phyloP scores from a whole-genome alignment of 2,113 vertebrate species.

The Rafetus swinhoei region DNA sequence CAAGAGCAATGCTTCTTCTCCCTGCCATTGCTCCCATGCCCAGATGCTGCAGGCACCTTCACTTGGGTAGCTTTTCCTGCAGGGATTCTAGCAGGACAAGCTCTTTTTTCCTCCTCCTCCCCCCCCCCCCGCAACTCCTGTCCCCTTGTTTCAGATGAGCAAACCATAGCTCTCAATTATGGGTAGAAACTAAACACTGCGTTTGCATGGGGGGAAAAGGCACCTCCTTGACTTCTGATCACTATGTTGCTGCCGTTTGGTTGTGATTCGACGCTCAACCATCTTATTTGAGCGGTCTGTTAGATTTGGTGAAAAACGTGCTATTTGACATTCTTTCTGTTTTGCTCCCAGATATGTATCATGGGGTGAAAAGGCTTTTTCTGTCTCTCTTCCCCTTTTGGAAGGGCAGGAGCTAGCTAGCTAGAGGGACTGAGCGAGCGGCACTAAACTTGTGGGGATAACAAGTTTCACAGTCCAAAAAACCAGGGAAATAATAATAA shows the following conservation, averaged over 20 bases:
- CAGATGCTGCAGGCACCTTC: constrained; percentile 18
- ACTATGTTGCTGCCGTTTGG: neutral
- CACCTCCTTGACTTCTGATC: neutral
- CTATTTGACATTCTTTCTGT: constrained; percentile 49
- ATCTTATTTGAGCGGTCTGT: constrained; percentile 63
- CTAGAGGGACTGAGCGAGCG: constrained; percentile 2
- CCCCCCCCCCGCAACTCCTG: neutral
- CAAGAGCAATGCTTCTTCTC: constrained; percentile 5
- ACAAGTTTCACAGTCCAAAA: constrained; percentile 74
- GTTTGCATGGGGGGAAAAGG: neutral
- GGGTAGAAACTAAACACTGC: constrained; percentile 45
- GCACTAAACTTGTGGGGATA: constrained; percentile 70
- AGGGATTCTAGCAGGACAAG: constrained; percentile 44
- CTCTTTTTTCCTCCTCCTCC: neutral
- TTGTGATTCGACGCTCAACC: constrained; percentile 50
- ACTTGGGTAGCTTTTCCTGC: constrained; percentile 20
- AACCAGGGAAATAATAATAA: constrained; percentile 71
- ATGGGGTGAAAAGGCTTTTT: constrained; percentile 53
- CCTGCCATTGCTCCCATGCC: constrained; percentile 8
- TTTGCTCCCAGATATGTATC: constrained; percentile 66
- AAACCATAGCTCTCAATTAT: constrained; percentile 30
- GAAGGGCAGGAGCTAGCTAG: neutral
- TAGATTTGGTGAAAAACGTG: constrained; percentile 30
- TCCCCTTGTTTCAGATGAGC: constrained; percentile 1
- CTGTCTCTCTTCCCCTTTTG: neutral